Evolutionary conservation across 2,888 invertebrate genomes (phyloP).

Genomic region (Trachelus troglodyta): DNA sequence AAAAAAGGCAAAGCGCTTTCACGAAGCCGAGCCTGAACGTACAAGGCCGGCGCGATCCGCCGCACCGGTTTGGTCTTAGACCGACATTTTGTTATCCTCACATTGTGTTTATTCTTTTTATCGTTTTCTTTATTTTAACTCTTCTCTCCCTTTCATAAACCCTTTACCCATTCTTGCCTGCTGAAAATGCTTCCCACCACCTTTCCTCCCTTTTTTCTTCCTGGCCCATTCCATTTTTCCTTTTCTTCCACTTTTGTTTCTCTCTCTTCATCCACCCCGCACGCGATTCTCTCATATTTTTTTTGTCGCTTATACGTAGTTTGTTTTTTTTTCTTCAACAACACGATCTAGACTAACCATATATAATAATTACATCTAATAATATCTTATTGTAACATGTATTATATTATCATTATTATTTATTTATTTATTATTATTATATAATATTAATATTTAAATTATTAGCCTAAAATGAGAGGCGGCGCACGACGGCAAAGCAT

Average conservation of each 20-base stretch:
- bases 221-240: conserved; percentile 1
- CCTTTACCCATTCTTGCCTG: conserved; percentile 10
- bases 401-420: conserved; percentile 62
- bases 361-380: conserved; percentile 67
- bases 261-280: neutral
- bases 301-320: conserved; percentile 55
- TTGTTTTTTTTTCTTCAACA: conserved; percentile 64
- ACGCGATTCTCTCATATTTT: conserved; percentile 27
- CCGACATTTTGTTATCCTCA: conserved; percentile 43
- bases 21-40: neutral
- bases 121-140: conserved; percentile 30
- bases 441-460: conserved; percentile 63
- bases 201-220: conserved; percentile 5
- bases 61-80: conserved; percentile 53
- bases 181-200: conserved; percentile 11
- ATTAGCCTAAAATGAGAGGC: conserved; percentile 66
- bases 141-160: conserved; percentile 6
- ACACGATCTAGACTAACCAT: conserved; percentile 67
- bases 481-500: conserved; percentile 66
- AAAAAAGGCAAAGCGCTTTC: conserved; percentile 10
- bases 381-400: conserved; percentile 67
- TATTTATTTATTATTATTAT: conserved; percentile 47
- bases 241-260: conserved; percentile 2
- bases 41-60: conserved; percentile 50
- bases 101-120: conserved; percentile 19